Base-by-base conservation (phyloP, 2,113 vertebrate genomes). In the Takifugu flavidus region DNA sequence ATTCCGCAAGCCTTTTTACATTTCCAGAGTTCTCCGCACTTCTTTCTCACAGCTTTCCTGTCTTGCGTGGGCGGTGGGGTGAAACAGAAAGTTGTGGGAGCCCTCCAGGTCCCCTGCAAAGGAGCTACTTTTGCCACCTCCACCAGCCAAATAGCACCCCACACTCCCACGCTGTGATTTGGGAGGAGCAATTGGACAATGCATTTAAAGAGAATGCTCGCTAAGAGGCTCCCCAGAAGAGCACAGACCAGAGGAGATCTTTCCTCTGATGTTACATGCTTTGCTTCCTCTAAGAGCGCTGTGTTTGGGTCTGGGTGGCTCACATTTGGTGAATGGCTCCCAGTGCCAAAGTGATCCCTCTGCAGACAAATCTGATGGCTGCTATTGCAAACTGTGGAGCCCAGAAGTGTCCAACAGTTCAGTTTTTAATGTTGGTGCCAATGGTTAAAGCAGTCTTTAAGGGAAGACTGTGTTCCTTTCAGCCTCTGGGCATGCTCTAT, bases 111-210 rank as follows among this genome's bases (percentile, higher is more conserved):
- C 65, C 63, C 50, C 51, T 31, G 49, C 42, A 74, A 74, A 66
- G 52, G 13, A 51, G 13, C 59, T 53, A 60, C 72, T 69, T 78
- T 74, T 70, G 67, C 60, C 76, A 74, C 81, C 67, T 78, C 64
- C 54, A 78, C 74, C 56, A 69, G 65, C 70, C 70, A 77, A 82
- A 79, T 78, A 72, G 62, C 72, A 64, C 59, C 59, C 64, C 52
- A 52, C 66, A 83, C 79, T 67, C 75, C 80, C 70, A 82, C 80
- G 10, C 72, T 60, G 53, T 60, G 67, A 77, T 78, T 75, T 75
- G 53, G 68, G 53, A 70, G 76, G 74, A 65, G 76, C 74, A 73
- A 77, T 79, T 81, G 56, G 75, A 69, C 72, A 80, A 83, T 77
- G 67, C 27, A 79, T 75, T 62, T 78, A 14, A 15, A 76, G 77